These are phyloP conservation scores for Plumapathes pennacea DNA, from an alignment of 92 coral and sea anemone species.

Conservation along the genomic window DNA sequence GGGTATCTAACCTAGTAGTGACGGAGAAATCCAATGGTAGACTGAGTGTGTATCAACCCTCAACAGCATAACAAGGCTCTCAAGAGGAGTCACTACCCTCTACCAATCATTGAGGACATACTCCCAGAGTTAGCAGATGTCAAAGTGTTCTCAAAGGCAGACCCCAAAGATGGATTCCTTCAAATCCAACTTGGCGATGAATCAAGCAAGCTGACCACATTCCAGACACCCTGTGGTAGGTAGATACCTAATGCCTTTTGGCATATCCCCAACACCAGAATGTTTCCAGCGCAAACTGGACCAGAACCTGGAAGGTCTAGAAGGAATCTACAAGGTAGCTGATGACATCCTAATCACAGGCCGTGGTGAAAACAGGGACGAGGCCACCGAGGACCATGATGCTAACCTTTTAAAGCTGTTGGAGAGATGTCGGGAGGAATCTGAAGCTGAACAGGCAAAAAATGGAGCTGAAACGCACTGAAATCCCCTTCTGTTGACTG, in stretches of 20 bases:
- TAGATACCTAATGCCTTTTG: slow-evolving; percentile 39
- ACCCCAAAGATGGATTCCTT: slow-evolving; percentile 12
- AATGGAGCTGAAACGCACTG: slow-evolving; percentile 24
- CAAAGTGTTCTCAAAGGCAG: slow-evolving; percentile 1
- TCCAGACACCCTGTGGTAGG: slow-evolving; percentile 14
- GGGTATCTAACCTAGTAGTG: slow-evolving; percentile 29
- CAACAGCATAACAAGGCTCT: neutral
- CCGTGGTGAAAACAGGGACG: slow-evolving; percentile 11
- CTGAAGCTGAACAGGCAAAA: slow-evolving; percentile 28
- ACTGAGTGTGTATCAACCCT: slow-evolving; percentile 13
- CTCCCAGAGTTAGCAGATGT: slow-evolving; percentile 6
- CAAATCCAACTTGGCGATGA: slow-evolving; percentile 4
- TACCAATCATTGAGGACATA: slow-evolving; percentile 16
- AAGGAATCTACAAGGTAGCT: slow-evolving; percentile 5
- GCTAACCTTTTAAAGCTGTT: neutral
- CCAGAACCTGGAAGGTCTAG: slow-evolving; percentile 12
- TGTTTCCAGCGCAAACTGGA: slow-evolving; percentile 10
- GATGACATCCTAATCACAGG: slow-evolving; percentile 19
- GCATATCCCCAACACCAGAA: slow-evolving; percentile 12
- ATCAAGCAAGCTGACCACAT: slow-evolving; percentile 1
- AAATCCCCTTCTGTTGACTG: slow-evolving; percentile 14
- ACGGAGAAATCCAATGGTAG: slow-evolving; percentile 25
- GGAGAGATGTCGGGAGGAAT: slow-evolving; percentile 18
- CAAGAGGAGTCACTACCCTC: slow-evolving; percentile 24
- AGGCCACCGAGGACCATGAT: slow-evolving; percentile 14